Evolutionary conservation across 2,797 vertebrate species (phyloP), one percentile per base, ranked within the genome.

Genomic region (Choloepus didactylus): DNA sequence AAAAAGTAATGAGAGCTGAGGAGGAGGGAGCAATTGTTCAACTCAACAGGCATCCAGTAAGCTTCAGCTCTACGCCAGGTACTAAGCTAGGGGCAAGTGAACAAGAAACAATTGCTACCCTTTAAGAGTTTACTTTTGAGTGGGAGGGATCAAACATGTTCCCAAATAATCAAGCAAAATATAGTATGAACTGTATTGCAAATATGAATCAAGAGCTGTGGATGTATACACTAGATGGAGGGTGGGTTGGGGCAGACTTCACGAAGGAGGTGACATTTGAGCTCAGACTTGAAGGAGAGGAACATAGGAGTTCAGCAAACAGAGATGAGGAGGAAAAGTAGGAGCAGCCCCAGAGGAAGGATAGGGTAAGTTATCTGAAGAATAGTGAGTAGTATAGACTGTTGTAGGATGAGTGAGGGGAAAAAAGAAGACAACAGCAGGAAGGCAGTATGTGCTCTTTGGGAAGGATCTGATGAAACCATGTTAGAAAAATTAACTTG

Each of bases 1-100:
- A 95, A 96, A 92, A 96, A 75, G 82, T 84, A 85, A 85, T 69
- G 66, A 96, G 87, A 96, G n/a, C 89, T 64, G 31, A 72, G 80
- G 70, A 92, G 35, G 51, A 72, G 29, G 27, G 66, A 88, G 31
- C 70, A 67, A 35, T 79, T 94, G 93, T 93, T 96, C 44, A 60
- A 64, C n/a, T 75, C 59, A 69, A 60, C 51, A 79, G 67, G 67
- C 67, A 75, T 89, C 59, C 73, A 75, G 76, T 92, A 35, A 94
- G 41, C 67, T 31, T 73, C n/a, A 79, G 56, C 67, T 62, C 41
- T 73, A 3, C 49, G 4, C 29, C 72, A 64, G 73, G n/a, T 66
- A 41, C 62, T 84, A 18, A 80, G 12, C 49, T 41, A 51, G 67
- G 59, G 41, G 10, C 29, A 51, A 10, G 5, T 59, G 27, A 82